Evolutionary conservation across 2,797 vertebrate species (phyloP), one percentile per base, ranked within the genome.

Genomic region (Mionectes olivaceus): DNA sequence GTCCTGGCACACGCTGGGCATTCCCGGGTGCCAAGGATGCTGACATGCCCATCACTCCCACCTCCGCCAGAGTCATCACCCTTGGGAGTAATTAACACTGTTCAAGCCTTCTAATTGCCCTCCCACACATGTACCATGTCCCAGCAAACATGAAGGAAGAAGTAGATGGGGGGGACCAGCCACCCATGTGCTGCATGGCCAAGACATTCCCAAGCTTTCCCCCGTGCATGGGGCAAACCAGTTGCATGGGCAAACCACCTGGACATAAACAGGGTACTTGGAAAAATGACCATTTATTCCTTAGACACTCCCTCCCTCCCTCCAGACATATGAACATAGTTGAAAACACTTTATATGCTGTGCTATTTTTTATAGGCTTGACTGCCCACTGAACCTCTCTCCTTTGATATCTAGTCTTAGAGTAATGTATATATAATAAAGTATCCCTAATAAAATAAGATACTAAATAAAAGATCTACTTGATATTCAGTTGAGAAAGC

Each of bases 1-100:
- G 92, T 94, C 83, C 55, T 30, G 67, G 95, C 89, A 95, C 96
- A 83, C 92, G 94, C 94, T 7, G n/a, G 71, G 84, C 82, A 80
- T 33, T 65, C 44, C 30, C 9, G 10, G 71, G 56, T 79, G 84
- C 83, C 91, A 76, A 83, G 71, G 83, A 93, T 87, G 80, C 63
- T 6, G 22, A 86, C n/a, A 23, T 59, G 37, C 32, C 89, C 79
- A 28, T 57, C 2, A 25, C 60, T 61, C 13, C 37, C 17, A 53
- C 37, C 67, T 91, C 53, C 74, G 92, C 57, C 7, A 4, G 14
- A 43, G 30, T 71, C 85, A 56, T 57, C 85, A 35, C 56, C 67
- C 69, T 5, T 3, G 35, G 88, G 83, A 95, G 46, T 52, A 64
- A 64, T 46, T 46, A 46, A 18, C 16, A n/a, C 32, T 24, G 16